Percentiles rank a stretch among this genome's conserved stretches.
These are phyloP conservation scores for Pterobdella sp. DNA, from an alignment of 2,888 invertebrate species.

Conservation along the genomic window DNA sequence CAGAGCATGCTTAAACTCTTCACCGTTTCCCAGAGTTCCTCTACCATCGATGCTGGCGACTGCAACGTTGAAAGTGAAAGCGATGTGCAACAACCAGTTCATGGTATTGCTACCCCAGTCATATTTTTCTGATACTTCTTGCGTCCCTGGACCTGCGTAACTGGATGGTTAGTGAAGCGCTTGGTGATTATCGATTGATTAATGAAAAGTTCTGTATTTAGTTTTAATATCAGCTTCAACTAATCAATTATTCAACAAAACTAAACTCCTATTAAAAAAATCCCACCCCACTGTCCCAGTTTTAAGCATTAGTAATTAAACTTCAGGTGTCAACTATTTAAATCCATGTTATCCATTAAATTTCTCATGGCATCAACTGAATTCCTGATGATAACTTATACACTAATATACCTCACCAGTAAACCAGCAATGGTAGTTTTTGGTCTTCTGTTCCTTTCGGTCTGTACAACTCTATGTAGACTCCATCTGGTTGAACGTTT, in stretches of 20 bases:
- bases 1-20: constrained; percentile 71
- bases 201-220: too few relatives aligned
- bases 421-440: constrained; percentile 32
- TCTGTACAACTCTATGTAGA: constrained; percentile 60
- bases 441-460: constrained; percentile 30
- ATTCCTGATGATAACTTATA: too few relatives aligned
- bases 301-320: too few relatives aligned
- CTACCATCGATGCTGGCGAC: constrained; percentile 86
- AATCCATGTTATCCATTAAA: background rate
- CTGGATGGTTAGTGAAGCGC: too few relatives aligned
- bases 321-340: background rate
- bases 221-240: too few relatives aligned
- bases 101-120: constrained; percentile 53
- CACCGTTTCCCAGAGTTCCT: constrained; percentile 77
- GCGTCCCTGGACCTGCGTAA: constrained; percentile 86
- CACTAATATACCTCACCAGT: too few relatives aligned
- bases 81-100: constrained; percentile 80
- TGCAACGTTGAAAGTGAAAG: constrained; percentile 77
- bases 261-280: too few relatives aligned
- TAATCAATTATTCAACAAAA: too few relatives aligned
- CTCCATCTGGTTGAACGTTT: constrained; percentile 46
- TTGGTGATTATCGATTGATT: too few relatives aligned
- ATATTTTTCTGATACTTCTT: constrained; percentile 81
- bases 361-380: too few relatives aligned
- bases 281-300: too few relatives aligned